Conservation (phyloP, 2,797 vertebrate species). For the Sphenopsis melanotis region DNA sequence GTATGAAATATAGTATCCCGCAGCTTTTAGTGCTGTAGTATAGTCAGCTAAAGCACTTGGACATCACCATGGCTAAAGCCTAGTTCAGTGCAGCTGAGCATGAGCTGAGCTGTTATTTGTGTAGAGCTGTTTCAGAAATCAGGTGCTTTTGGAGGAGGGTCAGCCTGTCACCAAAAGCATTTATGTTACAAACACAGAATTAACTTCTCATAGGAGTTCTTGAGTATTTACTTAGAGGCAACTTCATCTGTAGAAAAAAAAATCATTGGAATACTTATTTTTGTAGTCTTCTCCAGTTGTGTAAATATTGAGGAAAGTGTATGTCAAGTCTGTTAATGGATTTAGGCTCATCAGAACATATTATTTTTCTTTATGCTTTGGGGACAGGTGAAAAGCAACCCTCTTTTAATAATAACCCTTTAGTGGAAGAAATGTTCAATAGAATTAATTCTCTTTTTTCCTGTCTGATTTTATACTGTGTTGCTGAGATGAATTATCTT, state of each 20-base stretch:
- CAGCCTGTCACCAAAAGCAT: not conserved
- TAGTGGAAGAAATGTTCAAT: not conserved
- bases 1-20: not conserved
- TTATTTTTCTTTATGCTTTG: not conserved
- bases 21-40: not conserved
- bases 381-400: not conserved
- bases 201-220: not conserved
- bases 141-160: not conserved
- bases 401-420: not conserved
- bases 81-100: not conserved
- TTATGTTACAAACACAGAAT: not conserved
- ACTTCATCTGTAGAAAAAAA: not conserved
- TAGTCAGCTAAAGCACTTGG: not conserved
- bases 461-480: not conserved
- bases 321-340: not conserved
- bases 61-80: not conserved
- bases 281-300: not conserved
- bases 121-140: not conserved
- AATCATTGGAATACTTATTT: not conserved
- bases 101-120: not conserved
- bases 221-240: not conserved
- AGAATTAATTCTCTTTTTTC: not conserved
- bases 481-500: not conserved
- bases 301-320: not conserved
- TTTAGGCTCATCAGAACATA: not conserved